Evolutionary conservation across 2,113 vertebrate species (phyloP), one percentile per base, ranked within the genome.

Genomic region (Pipa parva): DNA sequence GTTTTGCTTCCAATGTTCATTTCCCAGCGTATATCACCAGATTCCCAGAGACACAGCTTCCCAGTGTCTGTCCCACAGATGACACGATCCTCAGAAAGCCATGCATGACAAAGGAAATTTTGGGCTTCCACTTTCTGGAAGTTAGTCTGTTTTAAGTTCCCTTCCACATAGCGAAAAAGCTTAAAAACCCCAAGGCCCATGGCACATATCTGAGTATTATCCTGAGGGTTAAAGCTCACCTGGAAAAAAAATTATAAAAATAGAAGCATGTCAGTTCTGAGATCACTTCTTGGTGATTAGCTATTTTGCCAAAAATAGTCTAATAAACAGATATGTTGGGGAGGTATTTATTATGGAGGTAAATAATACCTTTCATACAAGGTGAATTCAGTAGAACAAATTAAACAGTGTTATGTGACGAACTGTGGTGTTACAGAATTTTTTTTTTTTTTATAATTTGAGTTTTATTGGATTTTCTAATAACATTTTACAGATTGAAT

Each of bases 161-260:
- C 93, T 63, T 94, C 90, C 0, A 82, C 45, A 63, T 92, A 94
- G 58, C 87, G 92, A 59, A 93, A 91, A 10, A 94, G 76, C 76
- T 94, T 95, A 63, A 99, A 92, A 55, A 93, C 82, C 2, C 92
- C 84, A 2, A 74, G 79, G 62, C 95, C 97, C 13, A 87, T 93
- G 63, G 93, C 77, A 79, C 95, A 98, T 50, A 97, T 48, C 77
- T 92, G 92, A 22, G 84, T 78, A 66, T 88, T 92, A 83, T 94
- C 92, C 61, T 89, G 81, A 33, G 95, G 95, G 74, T 81, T 95
- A 78, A 98, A 95, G 80, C 92, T 97, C 72, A 97, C 87, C 96
- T 99, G 76, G 0, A 61, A 62, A 71, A 62, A 18, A 63, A 69
- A 63, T n/a, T n/a, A n/a, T n/a, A n/a, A n/a, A n/a, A n/a, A n/a